These are phyloP conservation scores for Pseudoatta argentina DNA, from an alignment of 1,140 invertebrate species.

Conservation along the genomic window DNA sequence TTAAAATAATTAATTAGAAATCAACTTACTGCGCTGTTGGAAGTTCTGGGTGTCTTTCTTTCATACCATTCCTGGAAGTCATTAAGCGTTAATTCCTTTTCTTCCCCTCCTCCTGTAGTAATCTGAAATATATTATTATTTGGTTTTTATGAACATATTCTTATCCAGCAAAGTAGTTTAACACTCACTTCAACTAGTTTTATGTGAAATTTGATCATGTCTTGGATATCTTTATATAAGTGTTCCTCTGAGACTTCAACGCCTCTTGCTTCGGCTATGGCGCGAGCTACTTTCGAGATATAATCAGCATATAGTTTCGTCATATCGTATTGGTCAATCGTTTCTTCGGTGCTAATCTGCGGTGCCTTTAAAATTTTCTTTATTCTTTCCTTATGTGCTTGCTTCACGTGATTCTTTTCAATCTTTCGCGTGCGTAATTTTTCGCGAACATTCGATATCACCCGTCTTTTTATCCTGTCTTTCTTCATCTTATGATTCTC, in stretches of 20 bases:
- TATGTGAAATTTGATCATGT: slow-evolving; percentile 53
- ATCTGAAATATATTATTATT: slow-evolving; percentile 31
- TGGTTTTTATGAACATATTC: background rate
- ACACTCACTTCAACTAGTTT: slow-evolving; percentile 38
- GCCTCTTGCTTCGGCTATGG: slow-evolving; percentile 44
- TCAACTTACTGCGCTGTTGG: slow-evolving; percentile 36
- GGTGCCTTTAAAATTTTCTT: background rate
- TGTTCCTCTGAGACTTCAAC: background rate
- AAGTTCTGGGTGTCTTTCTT: background rate
- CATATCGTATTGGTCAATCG: background rate
- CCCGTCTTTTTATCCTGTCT: background rate
- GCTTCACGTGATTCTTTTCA: background rate
- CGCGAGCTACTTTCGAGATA: slow-evolving; percentile 26
- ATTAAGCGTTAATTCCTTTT: background rate
- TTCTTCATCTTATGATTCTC: background rate
- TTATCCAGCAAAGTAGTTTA: background rate
- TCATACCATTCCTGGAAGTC: slow-evolving; percentile 44
- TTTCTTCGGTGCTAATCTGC: background rate
- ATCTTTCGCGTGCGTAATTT: background rate
- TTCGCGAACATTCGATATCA: background rate
- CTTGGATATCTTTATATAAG: slow-evolving; percentile 33
- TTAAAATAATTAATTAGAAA: background rate
- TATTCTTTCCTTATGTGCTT: background rate
- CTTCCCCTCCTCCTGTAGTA: fast-evolving
- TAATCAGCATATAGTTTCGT: background rate